Base-by-base conservation (phyloP, 2,797 vertebrate species). In the Enoplosus armatus region DNA sequence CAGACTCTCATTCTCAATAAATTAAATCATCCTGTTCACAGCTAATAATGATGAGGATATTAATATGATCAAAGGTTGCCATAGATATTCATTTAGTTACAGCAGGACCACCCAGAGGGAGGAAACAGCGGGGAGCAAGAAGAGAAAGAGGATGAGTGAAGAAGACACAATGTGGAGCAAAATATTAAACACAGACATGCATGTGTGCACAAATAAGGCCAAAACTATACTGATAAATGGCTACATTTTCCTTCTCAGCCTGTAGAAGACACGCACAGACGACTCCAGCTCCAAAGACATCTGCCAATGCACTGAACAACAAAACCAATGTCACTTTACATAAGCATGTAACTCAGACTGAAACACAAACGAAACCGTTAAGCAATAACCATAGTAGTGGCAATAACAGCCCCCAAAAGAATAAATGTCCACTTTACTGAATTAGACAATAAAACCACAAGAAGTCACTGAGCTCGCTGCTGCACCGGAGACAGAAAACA, bases 1-100 rank as follows among this genome's bases (percentile, higher is more conserved):
- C 62, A 75, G 50, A 75, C 55, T 45, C 54, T 56, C 33, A 20
- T 16, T 80, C 56, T 70, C 20, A 55, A 47, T 61, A 48, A 83
- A 89, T 84, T 16, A 48, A 80, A 80, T 27, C 35, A 26, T 31
- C 54, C 56, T 53, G 31, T 62, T 82, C 60, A 60, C 29, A 61
- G 51, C 59, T 72, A 85, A 89, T 90, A 70, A 60, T 47, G 33
- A 73, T 22, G 41, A 26, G 6, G 66, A 33, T 75, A 82, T 79
- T 84, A 82, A 85, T 79, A 75, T 65, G 59, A 89, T 85, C 77
- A 85, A 88, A 64, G 70, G 74, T 64, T 80, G 64, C 58, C 64
- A 80, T 51, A 65, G 56, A 88, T 63, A 76, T 82, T 85, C 7
- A 64, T 76, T 79, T 77, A 47, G 71, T 74, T 74, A 58, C 47